Percentiles rank a stretch among this genome's conserved stretches.
phyloP scores from a whole-genome alignment of 1,140 invertebrate genomes.

The Papilio aristodemus region DNA sequence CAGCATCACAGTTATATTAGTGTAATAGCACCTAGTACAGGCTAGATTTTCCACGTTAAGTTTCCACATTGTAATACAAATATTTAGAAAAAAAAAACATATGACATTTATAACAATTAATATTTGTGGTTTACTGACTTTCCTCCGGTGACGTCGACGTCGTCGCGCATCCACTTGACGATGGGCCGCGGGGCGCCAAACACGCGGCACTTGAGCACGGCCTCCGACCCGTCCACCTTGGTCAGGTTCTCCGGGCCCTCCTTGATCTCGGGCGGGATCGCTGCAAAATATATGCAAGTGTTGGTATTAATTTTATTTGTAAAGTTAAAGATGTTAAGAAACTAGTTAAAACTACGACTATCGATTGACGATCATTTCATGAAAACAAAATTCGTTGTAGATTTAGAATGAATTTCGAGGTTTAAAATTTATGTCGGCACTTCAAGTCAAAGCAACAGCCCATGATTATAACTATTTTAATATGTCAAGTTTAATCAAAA shows the following conservation, averaged over 20 bases:
- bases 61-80: background rate
- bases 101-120: background rate
- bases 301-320: too few relatives aligned
- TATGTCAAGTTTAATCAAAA: too few relatives aligned
- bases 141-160: slow-evolving; percentile 91
- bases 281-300: slow-evolving; percentile 75
- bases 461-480: too few relatives aligned
- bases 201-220: slow-evolving; percentile 94
- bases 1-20: background rate
- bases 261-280: slow-evolving; percentile 94
- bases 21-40: too few relatives aligned
- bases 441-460: too few relatives aligned
- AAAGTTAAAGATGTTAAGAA: too few relatives aligned
- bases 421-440: too few relatives aligned
- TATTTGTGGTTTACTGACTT: slow-evolving; percentile 56
- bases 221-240: slow-evolving; percentile 91
- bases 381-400: too few relatives aligned
- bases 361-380: too few relatives aligned
- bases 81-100: background rate
- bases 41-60: too few relatives aligned
- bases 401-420: too few relatives aligned
- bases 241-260: slow-evolving; percentile 89
- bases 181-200: slow-evolving; percentile 96
- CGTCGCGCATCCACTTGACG: slow-evolving; percentile 95
- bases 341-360: too few relatives aligned